Conservation (phyloP, 2,888 invertebrate genomes). For the Ormyrus nitidulus region DNA sequence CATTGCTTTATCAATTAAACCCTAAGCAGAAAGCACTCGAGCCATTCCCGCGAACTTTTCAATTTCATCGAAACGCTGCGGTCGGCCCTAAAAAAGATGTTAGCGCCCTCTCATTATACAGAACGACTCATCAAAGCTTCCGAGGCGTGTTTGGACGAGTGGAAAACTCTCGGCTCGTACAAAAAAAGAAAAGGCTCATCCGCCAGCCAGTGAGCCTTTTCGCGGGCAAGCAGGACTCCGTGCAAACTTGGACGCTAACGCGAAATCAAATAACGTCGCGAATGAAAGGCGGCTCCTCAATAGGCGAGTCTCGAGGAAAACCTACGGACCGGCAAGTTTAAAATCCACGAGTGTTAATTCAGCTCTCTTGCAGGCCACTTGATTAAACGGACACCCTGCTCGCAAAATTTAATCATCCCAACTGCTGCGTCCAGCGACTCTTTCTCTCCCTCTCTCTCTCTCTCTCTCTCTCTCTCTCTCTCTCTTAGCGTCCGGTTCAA, state of each 20-base stretch:
- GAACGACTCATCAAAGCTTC: too few relatives aligned
- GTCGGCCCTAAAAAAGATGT: too few relatives aligned
- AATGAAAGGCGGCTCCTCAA: neutral
- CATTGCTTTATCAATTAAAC: too few relatives aligned
- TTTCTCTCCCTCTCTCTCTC: neutral
- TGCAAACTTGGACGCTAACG: neutral
- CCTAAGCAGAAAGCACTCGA: too few relatives aligned
- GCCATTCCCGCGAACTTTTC: too few relatives aligned
- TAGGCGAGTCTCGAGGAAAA: neutral
- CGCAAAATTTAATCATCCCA: constrained; percentile 50
- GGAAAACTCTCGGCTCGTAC: neutral
- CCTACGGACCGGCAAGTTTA: neutral
- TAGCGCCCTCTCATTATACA: too few relatives aligned
- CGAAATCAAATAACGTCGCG: neutral
- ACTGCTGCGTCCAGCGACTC: neutral
- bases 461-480: neutral
- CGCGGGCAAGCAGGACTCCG: too few relatives aligned
- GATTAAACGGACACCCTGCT: constrained; percentile 40
- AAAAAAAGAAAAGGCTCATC: neutral
- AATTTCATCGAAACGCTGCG: too few relatives aligned
- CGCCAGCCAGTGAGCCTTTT: neutral
- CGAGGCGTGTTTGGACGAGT: too few relatives aligned
- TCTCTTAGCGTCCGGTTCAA: constrained; percentile 22
- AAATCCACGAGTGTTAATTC: constrained; percentile 43
- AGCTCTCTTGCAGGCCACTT: constrained; percentile 22